Percentiles rank a stretch among this genome's conserved stretches.
phyloP scores from a whole-genome alignment of 2,113 vertebrate species.

The Pseudopodoces humilis region DNA sequence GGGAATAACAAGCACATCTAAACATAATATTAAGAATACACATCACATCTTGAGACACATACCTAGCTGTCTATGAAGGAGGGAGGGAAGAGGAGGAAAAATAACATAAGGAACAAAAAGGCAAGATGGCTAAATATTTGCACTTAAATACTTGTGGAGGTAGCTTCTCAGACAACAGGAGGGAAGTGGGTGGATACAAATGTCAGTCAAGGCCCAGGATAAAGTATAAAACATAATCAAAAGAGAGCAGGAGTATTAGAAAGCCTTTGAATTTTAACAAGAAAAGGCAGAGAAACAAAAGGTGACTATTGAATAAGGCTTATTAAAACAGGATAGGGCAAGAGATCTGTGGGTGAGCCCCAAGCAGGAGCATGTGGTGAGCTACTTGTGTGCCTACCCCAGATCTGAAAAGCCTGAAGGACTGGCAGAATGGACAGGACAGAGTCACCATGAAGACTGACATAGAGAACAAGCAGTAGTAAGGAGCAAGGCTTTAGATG shows the following conservation, averaged over 20 bases:
- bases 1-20: background rate
- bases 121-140: background rate
- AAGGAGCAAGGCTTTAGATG: background rate
- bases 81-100: background rate
- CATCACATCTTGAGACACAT: background rate
- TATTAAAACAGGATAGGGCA: background rate
- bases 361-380: background rate
- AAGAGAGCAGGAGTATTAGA: background rate
- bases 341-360: background rate
- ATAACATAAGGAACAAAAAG: background rate
- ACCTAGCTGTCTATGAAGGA: background rate
- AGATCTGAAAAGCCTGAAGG: background rate
- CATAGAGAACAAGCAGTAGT: background rate
- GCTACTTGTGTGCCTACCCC: background rate
- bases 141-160: background rate
- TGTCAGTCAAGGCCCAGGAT: background rate
- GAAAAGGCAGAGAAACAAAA: background rate
- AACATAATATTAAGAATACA: background rate
- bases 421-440: background rate
- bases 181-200: background rate
- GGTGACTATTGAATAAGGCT: background rate
- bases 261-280: background rate
- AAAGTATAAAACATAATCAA: background rate
- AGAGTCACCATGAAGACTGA: background rate
- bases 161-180: slow-evolving; percentile 23